phyloP scores from a whole-genome alignment of 30 jellyfish, hydroid and myxozoan species.

The Nemopilema nomurai region DNA sequence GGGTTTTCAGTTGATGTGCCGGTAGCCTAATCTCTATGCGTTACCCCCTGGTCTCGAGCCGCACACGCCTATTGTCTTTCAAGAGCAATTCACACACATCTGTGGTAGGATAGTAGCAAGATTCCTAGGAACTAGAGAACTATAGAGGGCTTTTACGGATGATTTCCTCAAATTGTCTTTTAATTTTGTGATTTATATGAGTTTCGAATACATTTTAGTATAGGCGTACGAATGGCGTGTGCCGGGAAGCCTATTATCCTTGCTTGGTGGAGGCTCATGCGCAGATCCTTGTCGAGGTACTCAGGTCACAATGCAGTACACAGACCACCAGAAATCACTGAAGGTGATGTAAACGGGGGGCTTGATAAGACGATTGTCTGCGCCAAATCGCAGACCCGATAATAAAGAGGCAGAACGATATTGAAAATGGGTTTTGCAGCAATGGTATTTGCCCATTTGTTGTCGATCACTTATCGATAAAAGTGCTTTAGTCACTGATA shows the following conservation, averaged over 20 bases:
- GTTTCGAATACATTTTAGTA: background rate
- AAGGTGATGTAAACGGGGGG: constrained; percentile 70
- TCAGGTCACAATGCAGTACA: constrained; percentile 39
- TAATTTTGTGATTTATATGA: background rate
- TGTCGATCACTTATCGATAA: too few species aligned
- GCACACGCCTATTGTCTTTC: constrained; percentile 71
- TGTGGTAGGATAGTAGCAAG: constrained; percentile 36
- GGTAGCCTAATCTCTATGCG: background rate
- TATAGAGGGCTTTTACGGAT: constrained; percentile 1
- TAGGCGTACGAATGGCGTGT: constrained; percentile 66
- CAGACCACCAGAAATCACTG: constrained; percentile 59
- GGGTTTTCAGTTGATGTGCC: background rate
- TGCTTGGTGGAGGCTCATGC: constrained; percentile 61
- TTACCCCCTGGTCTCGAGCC: constrained; percentile 35
- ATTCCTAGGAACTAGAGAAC: background rate
- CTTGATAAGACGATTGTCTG: background rate
- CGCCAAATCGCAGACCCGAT: background rate
- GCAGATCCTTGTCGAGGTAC: constrained; percentile 59
- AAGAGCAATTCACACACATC: constrained; percentile 49
- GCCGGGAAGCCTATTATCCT: constrained; percentile 30
- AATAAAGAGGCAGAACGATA: background rate
- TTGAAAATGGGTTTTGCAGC: too few species aligned
- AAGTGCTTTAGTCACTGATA: too few species aligned
- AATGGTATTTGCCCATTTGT: too few species aligned
- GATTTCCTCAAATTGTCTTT: background rate